phyloP scores from a whole-genome alignment of 2,113 vertebrate genomes.

The Salminus brasiliensis region DNA sequence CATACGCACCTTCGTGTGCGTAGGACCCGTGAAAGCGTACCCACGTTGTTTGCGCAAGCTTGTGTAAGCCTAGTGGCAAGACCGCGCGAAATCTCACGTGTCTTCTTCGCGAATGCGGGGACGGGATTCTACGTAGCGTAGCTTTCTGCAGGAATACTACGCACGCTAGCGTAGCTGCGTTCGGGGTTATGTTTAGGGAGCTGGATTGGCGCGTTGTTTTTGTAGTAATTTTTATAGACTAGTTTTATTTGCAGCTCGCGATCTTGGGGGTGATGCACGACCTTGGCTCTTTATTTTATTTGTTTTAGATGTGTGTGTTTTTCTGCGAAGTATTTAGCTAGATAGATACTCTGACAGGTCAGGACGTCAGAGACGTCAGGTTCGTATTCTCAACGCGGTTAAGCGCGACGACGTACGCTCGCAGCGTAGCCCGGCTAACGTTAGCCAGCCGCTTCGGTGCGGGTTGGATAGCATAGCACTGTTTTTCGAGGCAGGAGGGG shows the following conservation, averaged over 20 bases:
- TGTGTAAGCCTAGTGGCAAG: not conserved
- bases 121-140: constrained; percentile 8
- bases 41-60: constrained; percentile 30
- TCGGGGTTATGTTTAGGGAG: not conserved
- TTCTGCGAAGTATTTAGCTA: too few species aligned
- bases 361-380: not conserved
- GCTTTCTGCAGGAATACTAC: constrained; percentile 33
- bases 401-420: constrained; percentile 19
- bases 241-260: not conserved
- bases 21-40: not conserved
- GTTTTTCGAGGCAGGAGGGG: not conserved
- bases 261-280: not conserved
- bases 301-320: constrained; percentile 14
- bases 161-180: constrained; percentile 1
- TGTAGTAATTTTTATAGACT: not conserved
- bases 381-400: not conserved
- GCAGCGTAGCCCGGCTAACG: not conserved
- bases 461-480: constrained; percentile 20
- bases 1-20: not conserved
- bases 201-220: not conserved
- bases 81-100: constrained; percentile 43
- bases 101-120: constrained; percentile 42
- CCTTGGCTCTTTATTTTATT: not conserved
- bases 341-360: not conserved
- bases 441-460: constrained; percentile 3